Evolutionary conservation across 2,888 invertebrate species (phyloP).

Genomic region (Polydrusus tereticollis): DNA sequence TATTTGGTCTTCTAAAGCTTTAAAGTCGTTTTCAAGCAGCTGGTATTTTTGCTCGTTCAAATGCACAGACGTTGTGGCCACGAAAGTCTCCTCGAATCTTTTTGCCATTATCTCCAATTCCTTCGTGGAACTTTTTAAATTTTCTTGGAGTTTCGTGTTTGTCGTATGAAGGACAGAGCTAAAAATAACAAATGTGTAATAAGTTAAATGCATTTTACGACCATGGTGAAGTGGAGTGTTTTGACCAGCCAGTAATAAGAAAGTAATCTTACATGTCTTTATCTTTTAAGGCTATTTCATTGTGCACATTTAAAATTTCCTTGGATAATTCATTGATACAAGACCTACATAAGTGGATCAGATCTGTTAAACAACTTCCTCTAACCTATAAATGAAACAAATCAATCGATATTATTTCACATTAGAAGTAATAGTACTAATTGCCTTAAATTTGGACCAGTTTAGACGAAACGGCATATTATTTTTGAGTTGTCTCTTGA

Average conservation of each 20-base stretch:
- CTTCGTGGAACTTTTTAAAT: constrained; percentile 50
- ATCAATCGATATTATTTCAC: no score
- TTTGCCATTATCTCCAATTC: constrained; percentile 52
- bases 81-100: constrained; percentile 49
- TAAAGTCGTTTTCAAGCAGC: constrained; percentile 51
- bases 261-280: constrained; percentile 56
- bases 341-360: constrained; percentile 56
- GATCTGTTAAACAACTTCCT: constrained; percentile 56
- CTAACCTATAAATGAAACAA: constrained; percentile 20
- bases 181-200: not conserved
- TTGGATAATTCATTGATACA: constrained; percentile 58
- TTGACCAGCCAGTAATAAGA: no score
- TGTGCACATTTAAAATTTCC: constrained; percentile 53
- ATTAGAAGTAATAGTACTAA: no score
- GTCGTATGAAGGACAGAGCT: constrained; percentile 49
- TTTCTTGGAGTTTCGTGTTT: constrained; percentile 55
- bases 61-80: constrained; percentile 21
- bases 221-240: no score
- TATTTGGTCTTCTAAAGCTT: constrained; percentile 40
- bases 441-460: constrained; percentile 50
- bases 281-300: constrained; percentile 52
- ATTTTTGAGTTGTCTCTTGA: constrained; percentile 56
- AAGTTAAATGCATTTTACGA: no score
- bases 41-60: constrained; percentile 48
- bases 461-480: constrained; percentile 39